A percentile compares a stretch with the other conserved stretches of the same genome.
These are phyloP conservation scores for Hipposideros larvatus DNA, from an alignment of 2,797 vertebrate species.

Conservation along the genomic window DNA sequence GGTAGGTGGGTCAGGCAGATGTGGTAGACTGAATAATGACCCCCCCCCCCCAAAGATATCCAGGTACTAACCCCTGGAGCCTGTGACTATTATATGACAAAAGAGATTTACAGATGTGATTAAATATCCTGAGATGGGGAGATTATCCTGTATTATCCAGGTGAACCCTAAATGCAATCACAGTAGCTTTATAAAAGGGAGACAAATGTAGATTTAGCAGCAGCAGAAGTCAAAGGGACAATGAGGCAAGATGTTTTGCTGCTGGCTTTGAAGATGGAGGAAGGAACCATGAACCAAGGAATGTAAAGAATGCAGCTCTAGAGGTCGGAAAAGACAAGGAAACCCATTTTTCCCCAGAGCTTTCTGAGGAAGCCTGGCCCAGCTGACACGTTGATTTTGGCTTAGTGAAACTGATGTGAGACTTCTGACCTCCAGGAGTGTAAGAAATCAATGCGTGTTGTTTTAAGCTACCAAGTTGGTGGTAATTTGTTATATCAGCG, in stretches of 20 bases:
- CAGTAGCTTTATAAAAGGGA: not conserved
- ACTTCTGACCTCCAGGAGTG: not conserved
- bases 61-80: not conserved
- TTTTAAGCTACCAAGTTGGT: not conserved
- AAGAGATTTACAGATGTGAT: not conserved
- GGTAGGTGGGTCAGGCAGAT: not conserved
- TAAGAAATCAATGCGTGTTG: not conserved
- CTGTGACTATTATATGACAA: not conserved
- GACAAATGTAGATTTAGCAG: not conserved
- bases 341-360: not conserved
- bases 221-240: not conserved
- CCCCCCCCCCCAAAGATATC: not conserved
- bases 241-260: not conserved
- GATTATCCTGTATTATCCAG: not conserved
- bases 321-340: not conserved
- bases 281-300: not conserved
- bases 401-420: not conserved
- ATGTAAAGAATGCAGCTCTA: not conserved
- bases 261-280: not conserved
- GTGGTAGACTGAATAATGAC: not conserved
- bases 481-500: not conserved
- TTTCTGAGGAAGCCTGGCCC: not conserved
- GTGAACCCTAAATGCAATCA: not conserved
- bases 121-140: not conserved
- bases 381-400: not conserved